Conservation (phyloP, 2,888 invertebrate species). For the Adineta ricciae region DNA sequence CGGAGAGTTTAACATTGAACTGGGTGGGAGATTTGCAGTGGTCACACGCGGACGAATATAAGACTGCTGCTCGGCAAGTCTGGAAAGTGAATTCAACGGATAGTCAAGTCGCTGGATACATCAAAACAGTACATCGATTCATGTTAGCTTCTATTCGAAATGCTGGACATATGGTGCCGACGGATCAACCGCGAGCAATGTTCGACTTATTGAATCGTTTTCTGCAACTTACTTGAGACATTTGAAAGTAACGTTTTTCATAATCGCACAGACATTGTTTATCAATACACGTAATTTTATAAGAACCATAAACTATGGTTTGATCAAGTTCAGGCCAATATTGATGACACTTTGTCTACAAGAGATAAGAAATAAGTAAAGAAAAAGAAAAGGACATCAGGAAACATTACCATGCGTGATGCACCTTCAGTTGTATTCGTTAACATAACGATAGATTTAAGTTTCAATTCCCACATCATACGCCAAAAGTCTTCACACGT, state of each 20-base stretch:
- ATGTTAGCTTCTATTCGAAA: slow-evolving; percentile 42
- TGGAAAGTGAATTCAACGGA: slow-evolving; percentile 55
- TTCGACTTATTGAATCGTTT: slow-evolving; percentile 13
- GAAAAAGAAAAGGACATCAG: not conserved
- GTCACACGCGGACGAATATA: slow-evolving; percentile 59
- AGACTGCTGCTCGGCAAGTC: slow-evolving; percentile 55
- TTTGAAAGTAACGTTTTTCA: slow-evolving; percentile 1
- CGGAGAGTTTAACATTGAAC: slow-evolving; percentile 71
- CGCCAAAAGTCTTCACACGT: slow-evolving; percentile 11
- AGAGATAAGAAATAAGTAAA: not conserved
- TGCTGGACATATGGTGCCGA: slow-evolving; percentile 45
- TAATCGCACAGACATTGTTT: not conserved
- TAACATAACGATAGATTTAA: slow-evolving; percentile 4
- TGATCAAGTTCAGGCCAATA: slow-evolving; percentile 8
- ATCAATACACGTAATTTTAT: not conserved
- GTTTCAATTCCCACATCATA: not conserved
- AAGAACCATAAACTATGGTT: not conserved
- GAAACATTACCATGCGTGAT: not conserved
- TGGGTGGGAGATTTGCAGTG: slow-evolving; percentile 66
- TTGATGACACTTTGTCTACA: slow-evolving; percentile 1
- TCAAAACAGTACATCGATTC: slow-evolving; percentile 40
- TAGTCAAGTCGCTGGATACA: slow-evolving; percentile 46
- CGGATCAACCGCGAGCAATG: slow-evolving; percentile 39
- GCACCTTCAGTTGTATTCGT: slow-evolving; percentile 19
- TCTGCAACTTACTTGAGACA: not conserved